These are phyloP conservation scores for Isurus oxyrinchus DNA, from an alignment of 2,113 vertebrate species.

Conservation along the genomic window DNA sequence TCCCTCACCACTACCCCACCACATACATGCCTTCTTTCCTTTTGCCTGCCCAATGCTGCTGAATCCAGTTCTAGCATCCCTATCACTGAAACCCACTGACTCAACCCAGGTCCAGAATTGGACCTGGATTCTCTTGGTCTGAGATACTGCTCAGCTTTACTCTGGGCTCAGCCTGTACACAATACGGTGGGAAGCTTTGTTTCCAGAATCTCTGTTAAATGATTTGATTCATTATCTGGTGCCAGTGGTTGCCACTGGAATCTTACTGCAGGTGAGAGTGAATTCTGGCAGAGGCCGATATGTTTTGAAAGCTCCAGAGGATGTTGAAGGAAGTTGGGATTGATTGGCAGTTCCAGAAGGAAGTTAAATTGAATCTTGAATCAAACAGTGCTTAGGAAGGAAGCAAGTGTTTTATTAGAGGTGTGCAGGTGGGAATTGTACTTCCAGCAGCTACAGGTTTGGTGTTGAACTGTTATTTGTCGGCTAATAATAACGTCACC, in stretches of 20 bases:
- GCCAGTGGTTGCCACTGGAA: neutral
- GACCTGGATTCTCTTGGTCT: neutral
- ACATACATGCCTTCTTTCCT: conserved; percentile 54
- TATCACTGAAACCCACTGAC: neutral
- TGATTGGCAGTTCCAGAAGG: neutral
- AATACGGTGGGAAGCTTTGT: neutral
- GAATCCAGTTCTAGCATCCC: neutral
- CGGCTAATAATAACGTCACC: neutral
- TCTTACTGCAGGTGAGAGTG: neutral
- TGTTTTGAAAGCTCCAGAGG: neutral
- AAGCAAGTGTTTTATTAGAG: neutral
- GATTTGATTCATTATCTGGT: neutral
- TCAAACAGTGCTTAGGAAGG: neutral
- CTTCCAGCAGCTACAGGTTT: neutral
- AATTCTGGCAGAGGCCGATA: neutral
- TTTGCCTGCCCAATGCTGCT: neutral
- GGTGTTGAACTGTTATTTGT: neutral
- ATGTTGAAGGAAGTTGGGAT: neutral
- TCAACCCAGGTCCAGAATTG: neutral
- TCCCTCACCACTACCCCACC: neutral
- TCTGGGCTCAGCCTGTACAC: neutral
- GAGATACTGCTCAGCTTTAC: neutral
- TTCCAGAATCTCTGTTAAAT: neutral
- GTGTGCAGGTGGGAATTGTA: neutral
- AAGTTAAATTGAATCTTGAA: neutral